phyloP scores from a whole-genome alignment of 2,888 invertebrate genomes.

The Hypercompe scribonia region DNA sequence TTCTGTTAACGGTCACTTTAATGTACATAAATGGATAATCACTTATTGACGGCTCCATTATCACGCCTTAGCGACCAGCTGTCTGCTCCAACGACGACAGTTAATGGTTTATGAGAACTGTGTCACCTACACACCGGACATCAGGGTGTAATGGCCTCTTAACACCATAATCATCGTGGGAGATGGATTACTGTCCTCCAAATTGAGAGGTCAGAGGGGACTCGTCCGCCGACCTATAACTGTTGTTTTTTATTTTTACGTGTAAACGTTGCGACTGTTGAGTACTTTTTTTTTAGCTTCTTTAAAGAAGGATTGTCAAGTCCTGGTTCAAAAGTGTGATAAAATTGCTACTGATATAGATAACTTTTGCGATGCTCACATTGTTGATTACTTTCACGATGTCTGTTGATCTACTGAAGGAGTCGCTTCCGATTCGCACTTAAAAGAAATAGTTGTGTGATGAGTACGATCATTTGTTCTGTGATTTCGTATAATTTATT shows the following conservation, averaged over 20 bases:
- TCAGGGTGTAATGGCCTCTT: constrained; percentile 31
- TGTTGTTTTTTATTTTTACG: neutral
- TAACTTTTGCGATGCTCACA: no score
- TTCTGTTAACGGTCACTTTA: constrained; percentile 14
- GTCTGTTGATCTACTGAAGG: no score
- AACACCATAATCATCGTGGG: constrained; percentile 6
- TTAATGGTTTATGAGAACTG: constrained; percentile 48
- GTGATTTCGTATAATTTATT: no score
- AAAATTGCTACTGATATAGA: no score
- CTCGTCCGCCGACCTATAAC: neutral
- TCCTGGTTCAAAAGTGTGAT: neutral
- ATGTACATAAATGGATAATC: constrained; percentile 46
- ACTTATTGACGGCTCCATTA: constrained; percentile 32
- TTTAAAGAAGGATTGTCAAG: neutral
- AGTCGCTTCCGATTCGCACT: no score
- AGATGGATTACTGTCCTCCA: neutral
- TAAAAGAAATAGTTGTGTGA: no score
- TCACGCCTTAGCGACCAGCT: constrained; percentile 13
- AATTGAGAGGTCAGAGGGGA: constrained; percentile 2
- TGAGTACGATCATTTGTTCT: no score
- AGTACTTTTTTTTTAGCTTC: no score
- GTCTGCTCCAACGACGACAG: constrained; percentile 33
- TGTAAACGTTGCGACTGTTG: no score
- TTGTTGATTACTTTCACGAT: neutral
- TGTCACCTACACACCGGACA: constrained; percentile 37